Evolutionary conservation across 2,113 vertebrate genomes (phyloP).

Genomic region (Poeciliopsis turrubarensis): DNA sequence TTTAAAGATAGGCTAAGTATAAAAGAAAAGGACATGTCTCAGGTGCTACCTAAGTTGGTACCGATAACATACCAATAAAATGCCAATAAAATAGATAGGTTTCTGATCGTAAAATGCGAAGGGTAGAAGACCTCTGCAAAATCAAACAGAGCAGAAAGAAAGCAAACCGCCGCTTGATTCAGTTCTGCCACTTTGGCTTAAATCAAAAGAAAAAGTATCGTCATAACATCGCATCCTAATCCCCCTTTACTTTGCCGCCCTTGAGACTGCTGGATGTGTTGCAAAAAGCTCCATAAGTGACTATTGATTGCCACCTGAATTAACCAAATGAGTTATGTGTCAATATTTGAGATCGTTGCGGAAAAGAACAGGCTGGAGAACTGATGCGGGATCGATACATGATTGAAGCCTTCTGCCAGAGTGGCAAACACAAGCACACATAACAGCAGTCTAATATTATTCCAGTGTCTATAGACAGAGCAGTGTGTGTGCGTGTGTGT

Average conservation of each 20-base stretch:
- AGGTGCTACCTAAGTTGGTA: too few relatives aligned
- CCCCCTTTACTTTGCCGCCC: not conserved
- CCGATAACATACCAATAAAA: too few relatives aligned
- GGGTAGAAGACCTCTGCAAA: too few relatives aligned
- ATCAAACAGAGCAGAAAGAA: not conserved
- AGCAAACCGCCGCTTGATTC: not conserved
- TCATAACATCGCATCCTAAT: not conserved
- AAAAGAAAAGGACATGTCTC: too few relatives aligned
- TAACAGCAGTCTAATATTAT: constrained; percentile 41
- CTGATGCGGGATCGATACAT: constrained; percentile 27
- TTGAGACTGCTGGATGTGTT: constrained; percentile 24
- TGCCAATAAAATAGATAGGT: too few relatives aligned
- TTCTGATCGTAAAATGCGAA: too few relatives aligned
- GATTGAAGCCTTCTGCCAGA: constrained; percentile 41
- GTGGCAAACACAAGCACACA: constrained; percentile 47
- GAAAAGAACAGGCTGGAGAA: constrained; percentile 21
- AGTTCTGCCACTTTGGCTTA: not conserved
- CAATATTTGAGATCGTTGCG: constrained; percentile 57
- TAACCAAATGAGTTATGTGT: constrained; percentile 48
- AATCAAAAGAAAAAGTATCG: not conserved
- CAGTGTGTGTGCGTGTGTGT: constrained; percentile 31
- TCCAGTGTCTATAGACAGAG: constrained; percentile 43
- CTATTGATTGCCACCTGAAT: constrained; percentile 48
- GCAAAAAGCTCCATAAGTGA: constrained; percentile 36
- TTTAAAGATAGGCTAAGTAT: too few relatives aligned